Evolutionary conservation across 1,140 invertebrate genomes (phyloP), one percentile per base, ranked within the genome.

Genomic region (Trichonephila clavata): DNA sequence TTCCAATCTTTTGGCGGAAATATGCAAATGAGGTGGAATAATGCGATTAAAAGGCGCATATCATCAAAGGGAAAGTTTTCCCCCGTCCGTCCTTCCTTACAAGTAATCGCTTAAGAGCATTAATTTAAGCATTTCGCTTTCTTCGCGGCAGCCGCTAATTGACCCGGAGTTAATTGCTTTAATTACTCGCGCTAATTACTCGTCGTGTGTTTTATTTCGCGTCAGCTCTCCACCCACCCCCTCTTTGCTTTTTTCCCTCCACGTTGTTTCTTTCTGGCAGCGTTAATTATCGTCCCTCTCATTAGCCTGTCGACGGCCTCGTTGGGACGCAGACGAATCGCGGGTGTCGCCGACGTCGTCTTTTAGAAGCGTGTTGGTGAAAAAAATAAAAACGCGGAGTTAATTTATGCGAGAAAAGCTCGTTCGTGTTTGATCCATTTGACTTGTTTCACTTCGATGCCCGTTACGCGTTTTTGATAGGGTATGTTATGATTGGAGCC

Each of bases 161-260:
- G 92, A 93, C 84, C 92, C n/a, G 84, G 68, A 93, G 92, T 93
- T 88, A 93, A 93, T 93, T 93, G 92, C 92, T 93, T 93, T 93
- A 93, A 93, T 93, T 87, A 93, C 92, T 87, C 61, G 92, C 92
- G 86, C 92, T 93, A 93, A 93, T 93, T 93, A 93, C 68, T 93
- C 32, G 24, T 57, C 43, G 50, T 50, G 50, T 50, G 50, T 50
- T 50, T 50, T 50, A 50, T 50, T 50, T 50, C 50, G 86, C 71
- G 84, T 88, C 20, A 68, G 43, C n/a, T 13, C 59, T 83, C 59
- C 68, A 8, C 71, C 32, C 27, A 14, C 27, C 13, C 68, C 27
- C 71, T 32, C 61, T 81, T 81, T 90, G 83, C 27, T 63, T 91
- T 68, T 39, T 59, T 60, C 80, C 21, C 20, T 77, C 71, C 18